Base-by-base conservation (phyloP, 2,797 vertebrate genomes). In the Galago senegalensis region DNA sequence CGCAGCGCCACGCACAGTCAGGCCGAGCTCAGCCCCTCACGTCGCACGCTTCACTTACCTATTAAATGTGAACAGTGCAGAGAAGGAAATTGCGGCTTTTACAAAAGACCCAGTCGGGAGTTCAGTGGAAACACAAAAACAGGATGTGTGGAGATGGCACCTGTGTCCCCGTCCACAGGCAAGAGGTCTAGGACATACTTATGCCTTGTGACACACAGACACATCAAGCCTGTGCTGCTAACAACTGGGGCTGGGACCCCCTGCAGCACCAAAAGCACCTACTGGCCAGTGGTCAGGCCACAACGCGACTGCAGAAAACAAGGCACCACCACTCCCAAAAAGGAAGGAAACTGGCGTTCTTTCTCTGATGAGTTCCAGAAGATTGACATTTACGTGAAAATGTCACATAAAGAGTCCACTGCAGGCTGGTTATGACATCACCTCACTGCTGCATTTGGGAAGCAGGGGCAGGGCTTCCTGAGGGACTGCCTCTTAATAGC, bases 171-270 rank as follows among this genome's bases (percentile, higher is more conserved):
- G 49, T 5, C 17, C 1, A 3, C 8, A 14, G 60, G 76, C 49
- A 1, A 9, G 65, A 7, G 0, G 3, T 9, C 21, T 1, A 20
- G 0, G 17, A 29, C 2, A 8, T 14, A 31, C 13, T 53, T 0
- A 10, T 0, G 2, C 58, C 0, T 49, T 77, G 58, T 5, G 58
- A 56, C 46, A 56, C 43, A 0, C 9, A 13, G 17, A 27, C 8
- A 58, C 3, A 23, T 53, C 49, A 53, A 53, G 49, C 49, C 49
- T 53, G 49, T 53, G 49, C 49, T 53, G 14, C 49, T 14, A 2
- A 58, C 0, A 23, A 3, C 40, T 16, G 0, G 0, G 1, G 0
- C 0, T 2, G 7, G 12, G 12, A 9, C 3, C 40, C 34, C 3
- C 2, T 2, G 46, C 1, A 2, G 60, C 20, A 2, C 70, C 58